Evolutionary conservation across 92 coral and sea anemone species (phyloP), one percentile per base, ranked within the genome.

Genomic region (Epizoanthus rinbou): DNA sequence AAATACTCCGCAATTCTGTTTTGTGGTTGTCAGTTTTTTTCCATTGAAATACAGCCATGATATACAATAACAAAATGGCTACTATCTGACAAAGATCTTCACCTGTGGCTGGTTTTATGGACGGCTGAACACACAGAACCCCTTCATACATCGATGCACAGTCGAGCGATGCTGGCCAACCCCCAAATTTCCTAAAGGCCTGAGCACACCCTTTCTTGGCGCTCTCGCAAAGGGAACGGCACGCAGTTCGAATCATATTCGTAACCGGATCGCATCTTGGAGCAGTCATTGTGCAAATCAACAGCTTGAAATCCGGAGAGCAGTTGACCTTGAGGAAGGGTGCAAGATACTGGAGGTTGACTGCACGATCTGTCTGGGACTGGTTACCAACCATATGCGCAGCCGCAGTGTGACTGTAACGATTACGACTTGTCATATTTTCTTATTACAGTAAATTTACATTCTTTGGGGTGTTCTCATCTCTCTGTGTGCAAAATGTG

Each of bases 201-300:
- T 35, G 18, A 3, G 47, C 37, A 24, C 82, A 76, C 13, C 71
- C 71, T n/a, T 76, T 41, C 16, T 62, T 76, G 47, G 64, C 70
- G 21, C 57, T 62, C 22, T 76, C 58, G 37, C 82, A 62, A 62
- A 60, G 35, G 7, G 82, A 76, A 39, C 82, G 82, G 54, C 82
- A 76, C 3, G 71, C 71, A 17, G 63, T 52, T 10, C 71, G 59
- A 22, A 76, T 76, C 14, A 25, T n/a, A n/a, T 76, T 76, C 21
- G 70, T 76, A 62, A 39, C 82, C 19, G 82, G 69, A 56, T 60
- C 28, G 63, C 82, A 76, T n/a, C 45, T 64, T 41, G 82, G 82
- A 50, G 70, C 58, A 21, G 57, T 22, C 69, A 76, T 41, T 47
- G 82, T 62, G 57, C 82, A 76, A 76, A 76, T 28, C 54, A 76